Evolutionary conservation across 2,888 invertebrate genomes (phyloP).

Genomic region (Caenorhabditis drosophilae): DNA sequence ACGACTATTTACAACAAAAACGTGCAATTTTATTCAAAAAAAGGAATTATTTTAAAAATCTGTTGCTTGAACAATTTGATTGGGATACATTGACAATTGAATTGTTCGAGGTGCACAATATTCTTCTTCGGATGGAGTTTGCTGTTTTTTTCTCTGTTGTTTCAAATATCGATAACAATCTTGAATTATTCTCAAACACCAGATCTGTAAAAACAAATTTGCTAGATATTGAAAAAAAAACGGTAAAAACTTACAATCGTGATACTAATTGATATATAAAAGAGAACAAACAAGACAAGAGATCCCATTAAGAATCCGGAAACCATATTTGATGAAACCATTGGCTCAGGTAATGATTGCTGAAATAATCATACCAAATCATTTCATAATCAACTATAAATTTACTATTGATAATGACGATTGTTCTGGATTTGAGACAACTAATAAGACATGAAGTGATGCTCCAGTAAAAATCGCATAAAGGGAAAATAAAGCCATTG

Average conservation of each 20-base stretch:
- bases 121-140: slow-evolving; percentile 13
- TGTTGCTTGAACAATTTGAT: slow-evolving; percentile 31
- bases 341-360: slow-evolving; percentile 22
- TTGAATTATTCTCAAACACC: slow-evolving; percentile 33
- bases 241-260: background rate
- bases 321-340: slow-evolving; percentile 19
- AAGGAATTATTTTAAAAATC: slow-evolving; percentile 27
- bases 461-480: slow-evolving; percentile 35
- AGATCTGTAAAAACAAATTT: slow-evolving; percentile 19
- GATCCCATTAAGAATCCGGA: slow-evolving; percentile 19
- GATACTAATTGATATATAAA: slow-evolving; percentile 10
- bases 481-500: slow-evolving; percentile 15
- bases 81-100: slow-evolving; percentile 24
- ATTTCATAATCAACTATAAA: background rate
- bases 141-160: slow-evolving; percentile 7
- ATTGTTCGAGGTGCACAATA: slow-evolving; percentile 32
- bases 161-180: slow-evolving; percentile 27
- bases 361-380: slow-evolving; percentile 4
- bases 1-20: slow-evolving; percentile 13
- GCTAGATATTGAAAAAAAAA: background rate
- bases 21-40: slow-evolving; percentile 7
- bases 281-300: slow-evolving; percentile 17
- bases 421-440: slow-evolving; percentile 26
- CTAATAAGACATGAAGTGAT: slow-evolving; percentile 19
- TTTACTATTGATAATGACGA: background rate